A percentile compares a stretch with the other conserved stretches of the same genome.
Conservation (phyloP, 2,888 invertebrate species). For the Gastracanthus pulcherrimus region DNA sequence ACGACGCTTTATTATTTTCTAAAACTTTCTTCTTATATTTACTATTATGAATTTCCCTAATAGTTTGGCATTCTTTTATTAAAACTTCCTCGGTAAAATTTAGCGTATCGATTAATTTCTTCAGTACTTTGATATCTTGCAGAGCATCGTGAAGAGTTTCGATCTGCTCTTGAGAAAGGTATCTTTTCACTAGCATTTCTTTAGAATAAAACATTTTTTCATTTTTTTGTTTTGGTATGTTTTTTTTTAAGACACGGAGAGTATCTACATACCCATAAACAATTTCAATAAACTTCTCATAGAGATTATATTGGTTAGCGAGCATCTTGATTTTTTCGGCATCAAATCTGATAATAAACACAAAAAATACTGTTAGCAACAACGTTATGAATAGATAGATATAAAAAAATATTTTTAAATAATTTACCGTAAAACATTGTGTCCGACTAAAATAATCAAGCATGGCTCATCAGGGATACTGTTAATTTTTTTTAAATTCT, state of each 20-base stretch:
- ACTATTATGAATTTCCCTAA: not conserved
- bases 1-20: not conserved
- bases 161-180: constrained; percentile 1
- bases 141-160: constrained; percentile 10
- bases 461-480: not conserved
- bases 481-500: not conserved
- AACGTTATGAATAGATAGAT: not conserved
- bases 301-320: constrained; percentile 6
- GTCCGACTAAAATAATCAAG: constrained; percentile 9
- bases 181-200: constrained; percentile 8
- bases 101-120: constrained; percentile 1
- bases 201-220: not conserved
- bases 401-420: not conserved
- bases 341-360: constrained; percentile 9
- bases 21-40: not conserved
- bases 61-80: not conserved
- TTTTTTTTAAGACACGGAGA: not conserved
- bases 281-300: not conserved
- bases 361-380: not conserved
- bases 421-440: constrained; percentile 4
- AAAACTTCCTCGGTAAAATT: not conserved
- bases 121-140: constrained; percentile 19
- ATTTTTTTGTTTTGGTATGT: not conserved
- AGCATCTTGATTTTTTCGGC: constrained; percentile 10
- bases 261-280: not conserved